A percentile compares a stretch with the other conserved stretches of the same genome.
These are phyloP conservation scores for Folsomia manolachei DNA, from an alignment of 2,888 invertebrate genomes.

Conservation along the genomic window DNA sequence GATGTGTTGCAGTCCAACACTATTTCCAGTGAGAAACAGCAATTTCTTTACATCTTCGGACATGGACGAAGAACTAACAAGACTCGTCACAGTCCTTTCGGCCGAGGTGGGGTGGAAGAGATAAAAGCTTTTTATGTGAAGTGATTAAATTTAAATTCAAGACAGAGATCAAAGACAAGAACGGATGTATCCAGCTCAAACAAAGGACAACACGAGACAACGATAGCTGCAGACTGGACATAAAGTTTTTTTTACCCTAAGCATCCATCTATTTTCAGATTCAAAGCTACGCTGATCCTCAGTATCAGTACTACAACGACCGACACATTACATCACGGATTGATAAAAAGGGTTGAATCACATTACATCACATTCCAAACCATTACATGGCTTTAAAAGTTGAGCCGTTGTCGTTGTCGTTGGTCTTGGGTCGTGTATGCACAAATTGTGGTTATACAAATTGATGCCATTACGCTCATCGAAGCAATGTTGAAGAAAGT, in stretches of 20 bases:
- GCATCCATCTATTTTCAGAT: background rate
- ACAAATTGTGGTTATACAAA: no score
- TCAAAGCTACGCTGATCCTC: no score
- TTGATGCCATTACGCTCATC: no score
- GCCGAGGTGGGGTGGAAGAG: no score
- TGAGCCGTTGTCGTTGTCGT: background rate
- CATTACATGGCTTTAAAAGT: background rate
- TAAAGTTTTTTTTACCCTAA: background rate
- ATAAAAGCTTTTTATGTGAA: background rate
- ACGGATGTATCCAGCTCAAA: background rate
- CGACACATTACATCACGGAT: no score
- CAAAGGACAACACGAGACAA: no score
- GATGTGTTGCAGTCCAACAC: background rate
- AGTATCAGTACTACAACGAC: no score
- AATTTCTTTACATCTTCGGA: background rate
- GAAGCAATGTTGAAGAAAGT: no score
- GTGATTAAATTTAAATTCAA: background rate
- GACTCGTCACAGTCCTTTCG: background rate
- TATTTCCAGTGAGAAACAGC: background rate
- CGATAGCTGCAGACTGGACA: background rate
- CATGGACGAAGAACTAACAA: background rate
- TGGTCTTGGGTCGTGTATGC: no score
- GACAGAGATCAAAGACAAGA: background rate
- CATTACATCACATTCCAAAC: background rate
- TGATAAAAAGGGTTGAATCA: background rate